phyloP scores from a whole-genome alignment of 2,797 vertebrate species.

The Diplodus sargus region DNA sequence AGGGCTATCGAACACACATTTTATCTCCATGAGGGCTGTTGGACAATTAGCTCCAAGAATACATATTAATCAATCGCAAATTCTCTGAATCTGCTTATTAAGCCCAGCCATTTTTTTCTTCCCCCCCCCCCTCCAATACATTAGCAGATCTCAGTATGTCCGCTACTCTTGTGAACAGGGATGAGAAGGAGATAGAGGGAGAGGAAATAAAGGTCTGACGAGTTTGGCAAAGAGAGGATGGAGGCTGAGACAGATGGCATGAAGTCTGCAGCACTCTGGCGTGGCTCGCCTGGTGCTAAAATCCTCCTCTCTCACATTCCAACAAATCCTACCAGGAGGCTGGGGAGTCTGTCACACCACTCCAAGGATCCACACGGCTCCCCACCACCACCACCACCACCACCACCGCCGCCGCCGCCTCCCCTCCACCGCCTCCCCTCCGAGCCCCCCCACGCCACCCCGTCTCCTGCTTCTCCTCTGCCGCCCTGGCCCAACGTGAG shows the following conservation, averaged over 20 bases:
- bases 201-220: slow-evolving; percentile 87
- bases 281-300: slow-evolving; percentile 88
- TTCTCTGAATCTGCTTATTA: slow-evolving; percentile 76
- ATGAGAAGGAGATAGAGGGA: slow-evolving; percentile 84
- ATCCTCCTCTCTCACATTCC: slow-evolving; percentile 91
- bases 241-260: slow-evolving; percentile 91
- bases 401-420: too few species aligned
- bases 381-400: slow-evolving; percentile 19
- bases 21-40: slow-evolving; percentile 81
- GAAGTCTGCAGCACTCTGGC: slow-evolving; percentile 90
- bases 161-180: slow-evolving; percentile 86
- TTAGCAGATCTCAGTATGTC: slow-evolving; percentile 86
- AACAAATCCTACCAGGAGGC: slow-evolving; percentile 90
- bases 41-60: slow-evolving; percentile 82
- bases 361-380: slow-evolving; percentile 78
- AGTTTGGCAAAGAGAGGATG: slow-evolving; percentile 86
- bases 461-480: slow-evolving; percentile 27
- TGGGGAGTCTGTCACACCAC: slow-evolving; percentile 87
- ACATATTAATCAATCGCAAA: slow-evolving; percentile 82
- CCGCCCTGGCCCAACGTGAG: slow-evolving; percentile 54
- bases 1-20: slow-evolving; percentile 78
- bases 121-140: slow-evolving; percentile 64
- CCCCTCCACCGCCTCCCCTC: neutral
- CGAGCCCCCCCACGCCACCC: neutral
- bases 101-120: slow-evolving; percentile 63